phyloP scores from a whole-genome alignment of 2,797 vertebrate species.

The Sebastes diaconus region DNA sequence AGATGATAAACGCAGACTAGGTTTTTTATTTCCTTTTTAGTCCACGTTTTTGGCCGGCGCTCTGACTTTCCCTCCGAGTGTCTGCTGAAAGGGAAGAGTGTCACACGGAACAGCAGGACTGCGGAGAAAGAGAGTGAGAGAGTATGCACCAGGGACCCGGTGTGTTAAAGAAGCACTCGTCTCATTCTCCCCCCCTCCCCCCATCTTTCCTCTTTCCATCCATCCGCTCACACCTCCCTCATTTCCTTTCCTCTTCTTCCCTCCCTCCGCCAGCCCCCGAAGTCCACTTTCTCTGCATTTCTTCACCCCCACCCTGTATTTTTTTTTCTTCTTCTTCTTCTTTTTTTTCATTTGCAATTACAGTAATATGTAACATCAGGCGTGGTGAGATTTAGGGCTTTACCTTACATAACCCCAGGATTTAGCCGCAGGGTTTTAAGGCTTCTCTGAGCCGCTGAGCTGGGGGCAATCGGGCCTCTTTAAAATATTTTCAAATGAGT shows the following conservation, averaged over 20 bases:
- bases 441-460: slow-evolving; percentile 79
- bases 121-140: not conserved
- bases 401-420: slow-evolving; percentile 86
- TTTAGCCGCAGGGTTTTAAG: slow-evolving; percentile 83
- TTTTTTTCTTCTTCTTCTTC: slow-evolving; percentile 15
- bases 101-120: not conserved
- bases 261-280: slow-evolving; percentile 30
- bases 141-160: slow-evolving; percentile 30
- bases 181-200: slow-evolving; percentile 16
- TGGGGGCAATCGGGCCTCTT: slow-evolving; percentile 79
- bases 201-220: slow-evolving; percentile 55
- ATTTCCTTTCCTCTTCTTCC: slow-evolving; percentile 53
- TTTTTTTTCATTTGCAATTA: slow-evolving; percentile 80
- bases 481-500: slow-evolving; percentile 81
- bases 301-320: slow-evolving; percentile 51
- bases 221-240: slow-evolving; percentile 68
- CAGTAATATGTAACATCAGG: slow-evolving; percentile 88
- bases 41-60: slow-evolving; percentile 29
- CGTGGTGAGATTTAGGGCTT: slow-evolving; percentile 83
- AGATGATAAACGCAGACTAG: slow-evolving; percentile 49
- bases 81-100: slow-evolving; percentile 13
- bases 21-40: slow-evolving; percentile 64
- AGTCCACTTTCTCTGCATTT: slow-evolving; percentile 48
- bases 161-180: slow-evolving; percentile 43
- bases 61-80: slow-evolving; percentile 21